phyloP scores from a whole-genome alignment of 2,888 invertebrate genomes.

The Rhodophaea formosa region DNA sequence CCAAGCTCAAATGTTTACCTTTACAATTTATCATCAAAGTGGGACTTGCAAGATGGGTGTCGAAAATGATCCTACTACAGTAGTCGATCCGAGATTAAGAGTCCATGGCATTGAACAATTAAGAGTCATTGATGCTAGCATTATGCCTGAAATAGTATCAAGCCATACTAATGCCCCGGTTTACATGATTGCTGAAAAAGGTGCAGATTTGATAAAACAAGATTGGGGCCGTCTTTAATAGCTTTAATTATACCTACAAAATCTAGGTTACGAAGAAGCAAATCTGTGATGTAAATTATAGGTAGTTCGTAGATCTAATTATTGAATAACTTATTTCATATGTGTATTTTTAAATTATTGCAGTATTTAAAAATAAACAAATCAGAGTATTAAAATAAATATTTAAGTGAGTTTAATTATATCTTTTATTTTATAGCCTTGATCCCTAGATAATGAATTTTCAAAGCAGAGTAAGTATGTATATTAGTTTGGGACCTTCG shows the following conservation, averaged over 20 bases:
- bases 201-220: conserved; percentile 85
- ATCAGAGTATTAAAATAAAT: neutral
- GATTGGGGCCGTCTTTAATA: conserved; percentile 58
- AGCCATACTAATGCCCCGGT: conserved; percentile 89
- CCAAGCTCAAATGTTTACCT: conserved; percentile 83
- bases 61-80: conserved; percentile 77
- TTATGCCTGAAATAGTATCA: conserved; percentile 89
- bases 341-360: neutral
- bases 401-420: no score
- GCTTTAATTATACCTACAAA: conserved; percentile 17
- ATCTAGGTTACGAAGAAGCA: conserved; percentile 24
- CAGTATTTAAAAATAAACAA: neutral
- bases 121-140: conserved; percentile 88
- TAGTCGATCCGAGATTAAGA: conserved; percentile 83
- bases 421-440: no score
- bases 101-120: conserved; percentile 85
- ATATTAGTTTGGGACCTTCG: no score
- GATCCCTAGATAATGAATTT: no score
- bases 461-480: no score
- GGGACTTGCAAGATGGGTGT: conserved; percentile 86
- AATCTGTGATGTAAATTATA: conserved; percentile 38
- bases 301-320: neutral
- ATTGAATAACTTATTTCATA: neutral
- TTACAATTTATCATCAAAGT: conserved; percentile 86
- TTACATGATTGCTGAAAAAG: conserved; percentile 92